These are phyloP conservation scores for Xenopus petersii DNA, from an alignment of 2,797 vertebrate species.

Conservation along the genomic window DNA sequence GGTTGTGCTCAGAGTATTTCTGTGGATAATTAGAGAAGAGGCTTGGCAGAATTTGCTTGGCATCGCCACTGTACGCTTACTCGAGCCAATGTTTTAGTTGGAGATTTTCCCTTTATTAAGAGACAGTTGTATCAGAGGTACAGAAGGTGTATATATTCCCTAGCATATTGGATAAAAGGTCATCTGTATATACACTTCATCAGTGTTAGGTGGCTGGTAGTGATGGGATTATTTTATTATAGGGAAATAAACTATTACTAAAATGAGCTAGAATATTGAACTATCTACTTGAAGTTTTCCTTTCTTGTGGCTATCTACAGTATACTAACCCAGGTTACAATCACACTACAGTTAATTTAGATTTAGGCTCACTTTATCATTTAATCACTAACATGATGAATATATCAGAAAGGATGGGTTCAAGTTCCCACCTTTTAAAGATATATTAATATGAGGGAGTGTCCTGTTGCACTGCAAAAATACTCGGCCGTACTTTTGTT, in stretches of 20 bases:
- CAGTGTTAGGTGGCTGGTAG: background rate
- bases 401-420: background rate
- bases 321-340: no score
- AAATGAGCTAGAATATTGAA: no score
- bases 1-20: constrained; percentile 5
- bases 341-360: no score
- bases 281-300: no score
- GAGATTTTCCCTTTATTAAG: constrained; percentile 20
- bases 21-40: constrained; percentile 20
- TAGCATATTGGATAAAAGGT: background rate
- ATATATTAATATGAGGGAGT: no score
- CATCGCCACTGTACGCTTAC: constrained; percentile 1
- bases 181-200: background rate
- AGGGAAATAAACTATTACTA: no score
- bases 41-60: constrained; percentile 11
- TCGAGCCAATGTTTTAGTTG: constrained; percentile 32
- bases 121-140: background rate
- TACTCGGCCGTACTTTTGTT: no score
- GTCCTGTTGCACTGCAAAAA: no score
- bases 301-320: no score
- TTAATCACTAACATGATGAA: background rate
- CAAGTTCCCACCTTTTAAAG: no score
- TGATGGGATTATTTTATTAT: background rate
- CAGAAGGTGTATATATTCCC: background rate
- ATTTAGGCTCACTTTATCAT: background rate